Base-by-base conservation (phyloP, 2,888 invertebrate species). In the Colletes collaris region DNA sequence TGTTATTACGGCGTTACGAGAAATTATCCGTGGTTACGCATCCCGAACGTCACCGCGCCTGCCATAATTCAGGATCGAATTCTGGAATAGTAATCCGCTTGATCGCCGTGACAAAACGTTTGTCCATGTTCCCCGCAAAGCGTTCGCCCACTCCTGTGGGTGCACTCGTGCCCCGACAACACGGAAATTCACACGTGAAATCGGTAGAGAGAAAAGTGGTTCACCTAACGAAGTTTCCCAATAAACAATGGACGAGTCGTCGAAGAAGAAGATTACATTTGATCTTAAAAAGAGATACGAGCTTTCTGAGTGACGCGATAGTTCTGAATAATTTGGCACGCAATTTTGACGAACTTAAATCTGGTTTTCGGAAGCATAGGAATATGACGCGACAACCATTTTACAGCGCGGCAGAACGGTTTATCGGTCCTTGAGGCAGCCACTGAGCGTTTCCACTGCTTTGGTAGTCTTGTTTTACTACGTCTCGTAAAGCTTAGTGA, bases 21-120 rank as follows among this genome's bases (percentile, higher is more conserved):
- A 69, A 44, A 67, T 67, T 67, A 67, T 58, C 67, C 67, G 49
- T n/a, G 67, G n/a, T 44, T 44, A 49, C 58, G 67, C 11, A 58
- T 55, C 44, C 40, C 55, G 40, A 55, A 13, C 27, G 46, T 10
- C 10, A 16, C 35, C 49, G 5, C n/a, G 56, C 16, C 4, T 35
- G 35, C 37, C 16, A 50, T 59, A 58, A 67, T 44, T 67, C 67
- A 58, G 67, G 49, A 50, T 67, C 67, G 56, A 58, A 49, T 58
- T 62, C 16, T 27, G 46, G 11, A 16, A 16, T 35, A n/a, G 16
- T 67, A 67, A 67, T 67, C 58, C 67, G 13, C 58, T 16, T 49
- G 58, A 46, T 56, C 49, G n/a, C 37, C 37, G 40, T 35, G 35
- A 58, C 35, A 49, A 35, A 56, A 56, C 62, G 64, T 8, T 35